Evolutionary conservation across 1,140 invertebrate genomes (phyloP).

Genomic region (Drosophila orosa): DNA sequence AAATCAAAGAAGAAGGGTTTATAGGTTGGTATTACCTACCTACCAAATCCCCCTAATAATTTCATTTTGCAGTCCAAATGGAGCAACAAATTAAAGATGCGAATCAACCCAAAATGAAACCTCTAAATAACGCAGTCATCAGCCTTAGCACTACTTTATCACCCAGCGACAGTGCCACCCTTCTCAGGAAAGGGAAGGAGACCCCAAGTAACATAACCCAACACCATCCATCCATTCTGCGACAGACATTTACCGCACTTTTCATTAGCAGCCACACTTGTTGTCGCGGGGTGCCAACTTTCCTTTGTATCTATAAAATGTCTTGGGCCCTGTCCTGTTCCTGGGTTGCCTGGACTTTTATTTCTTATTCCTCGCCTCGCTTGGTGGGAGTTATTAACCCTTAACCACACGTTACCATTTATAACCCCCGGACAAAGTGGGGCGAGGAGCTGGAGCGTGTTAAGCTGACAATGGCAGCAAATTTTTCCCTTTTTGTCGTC

Average conservation of each 20-base stretch:
- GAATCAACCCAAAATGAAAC: conserved; percentile 3
- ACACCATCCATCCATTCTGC: conserved; percentile 26
- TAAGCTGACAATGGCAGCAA: conserved; percentile 77
- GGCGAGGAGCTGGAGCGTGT: conserved; percentile 43
- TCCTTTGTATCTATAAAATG: conserved; percentile 63
- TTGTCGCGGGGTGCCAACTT: conserved; percentile 36
- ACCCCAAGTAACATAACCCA: conserved; percentile 14
- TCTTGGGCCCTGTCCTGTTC: conserved; percentile 61
- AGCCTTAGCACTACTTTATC: conserved; percentile 30
- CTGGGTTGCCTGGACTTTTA: conserved; percentile 8
- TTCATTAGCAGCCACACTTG: conserved; percentile 79
- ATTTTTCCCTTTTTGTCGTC: conserved; percentile 39
- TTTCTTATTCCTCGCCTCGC: conserved; percentile 16
- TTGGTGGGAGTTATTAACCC: conserved; percentile 80
- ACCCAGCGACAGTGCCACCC: neutral
- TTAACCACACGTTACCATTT: conserved; percentile 80
- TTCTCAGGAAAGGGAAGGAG: neutral
- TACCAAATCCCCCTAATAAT: neutral
- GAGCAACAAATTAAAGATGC: conserved; percentile 10
- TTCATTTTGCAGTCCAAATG: neutral
- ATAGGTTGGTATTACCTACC: no score
- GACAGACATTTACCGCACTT: conserved; percentile 58
- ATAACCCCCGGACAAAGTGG: conserved; percentile 60
- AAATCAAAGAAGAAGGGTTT: neutral
- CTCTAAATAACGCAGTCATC: conserved; percentile 19